Percentiles rank a stretch among this genome's conserved stretches.
phyloP scores from a whole-genome alignment of 2,113 vertebrate species.

The Lates calcarifer region DNA sequence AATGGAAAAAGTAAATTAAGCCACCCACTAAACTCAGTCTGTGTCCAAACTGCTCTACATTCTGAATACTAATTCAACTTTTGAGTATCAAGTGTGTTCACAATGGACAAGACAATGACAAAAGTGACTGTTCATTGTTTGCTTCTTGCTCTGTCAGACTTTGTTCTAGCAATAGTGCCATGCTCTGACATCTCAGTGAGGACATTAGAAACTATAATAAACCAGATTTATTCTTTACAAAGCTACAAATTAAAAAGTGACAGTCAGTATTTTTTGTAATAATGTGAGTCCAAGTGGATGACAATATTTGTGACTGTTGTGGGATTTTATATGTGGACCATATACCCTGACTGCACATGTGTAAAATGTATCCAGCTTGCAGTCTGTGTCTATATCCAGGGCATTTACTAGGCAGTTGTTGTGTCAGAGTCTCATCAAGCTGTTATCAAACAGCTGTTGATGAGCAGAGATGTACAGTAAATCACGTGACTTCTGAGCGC shows the following conservation, averaged over 20 bases:
- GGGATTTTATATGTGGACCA: too few species aligned
- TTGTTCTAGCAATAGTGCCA: neutral
- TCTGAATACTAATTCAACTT: neutral
- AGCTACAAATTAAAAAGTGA: neutral
- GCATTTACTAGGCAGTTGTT: neutral
- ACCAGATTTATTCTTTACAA: neutral
- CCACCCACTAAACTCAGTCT: neutral
- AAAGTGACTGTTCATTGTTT: neutral
- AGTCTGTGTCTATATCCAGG: neutral
- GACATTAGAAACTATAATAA: too few species aligned
- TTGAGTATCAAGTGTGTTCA: neutral
- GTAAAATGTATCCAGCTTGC: neutral
- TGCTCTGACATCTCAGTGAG: neutral
- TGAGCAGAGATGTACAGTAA: constrained; percentile 2
- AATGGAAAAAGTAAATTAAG: neutral
- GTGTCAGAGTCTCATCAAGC: neutral
- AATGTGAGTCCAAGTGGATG: too few species aligned
- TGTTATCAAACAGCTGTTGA: neutral
- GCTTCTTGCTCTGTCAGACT: neutral
- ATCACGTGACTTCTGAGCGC: neutral
- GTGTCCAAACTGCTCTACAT: neutral
- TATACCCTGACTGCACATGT: neutral
- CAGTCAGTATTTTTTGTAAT: too few species aligned
- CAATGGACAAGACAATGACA: neutral
- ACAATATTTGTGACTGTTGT: too few species aligned